Percentiles rank a stretch among this genome's conserved stretches.
Conservation (phyloP, 1,140 invertebrate species). For the Nasonia longicornis region DNA sequence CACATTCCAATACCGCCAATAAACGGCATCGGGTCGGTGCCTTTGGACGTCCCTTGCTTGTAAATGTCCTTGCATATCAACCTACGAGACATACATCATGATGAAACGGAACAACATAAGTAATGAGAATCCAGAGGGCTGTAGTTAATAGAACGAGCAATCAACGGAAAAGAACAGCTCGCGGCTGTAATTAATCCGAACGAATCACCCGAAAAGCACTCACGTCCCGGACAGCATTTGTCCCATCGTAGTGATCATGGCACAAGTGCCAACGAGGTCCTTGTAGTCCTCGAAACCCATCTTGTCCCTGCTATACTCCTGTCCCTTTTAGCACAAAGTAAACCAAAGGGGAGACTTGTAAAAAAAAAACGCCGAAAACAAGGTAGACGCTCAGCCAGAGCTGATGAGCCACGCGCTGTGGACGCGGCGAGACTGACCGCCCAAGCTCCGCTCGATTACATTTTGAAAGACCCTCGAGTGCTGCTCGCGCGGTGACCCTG, state of each 20-base stretch:
- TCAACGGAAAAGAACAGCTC: background rate
- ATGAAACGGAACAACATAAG: background rate
- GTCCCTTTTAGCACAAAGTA: background rate
- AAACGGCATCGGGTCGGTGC: constrained; percentile 77
- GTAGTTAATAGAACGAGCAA: background rate
- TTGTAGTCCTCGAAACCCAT: constrained; percentile 67
- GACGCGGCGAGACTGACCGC: constrained; percentile 8
- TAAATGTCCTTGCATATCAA: constrained; percentile 79
- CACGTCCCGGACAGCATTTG: constrained; percentile 67
- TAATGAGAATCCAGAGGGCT: background rate
- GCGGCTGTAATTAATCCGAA: background rate
- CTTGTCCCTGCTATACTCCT: background rate
- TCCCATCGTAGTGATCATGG: constrained; percentile 62
- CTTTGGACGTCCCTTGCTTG: constrained; percentile 74
- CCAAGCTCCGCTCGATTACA: background rate
- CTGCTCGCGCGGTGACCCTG: background rate
- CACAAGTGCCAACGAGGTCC: constrained; percentile 62
- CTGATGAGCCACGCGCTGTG: background rate
- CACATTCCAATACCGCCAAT: constrained; percentile 81
- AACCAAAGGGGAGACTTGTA: background rate
- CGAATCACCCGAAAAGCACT: constrained; percentile 48
- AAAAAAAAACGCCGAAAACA: background rate
- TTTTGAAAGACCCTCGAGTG: background rate
- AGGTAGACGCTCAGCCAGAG: background rate
- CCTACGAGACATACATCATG: constrained; percentile 54